Conservation (phyloP, 2,888 invertebrate genomes). For the Polyommatus icarus region DNA sequence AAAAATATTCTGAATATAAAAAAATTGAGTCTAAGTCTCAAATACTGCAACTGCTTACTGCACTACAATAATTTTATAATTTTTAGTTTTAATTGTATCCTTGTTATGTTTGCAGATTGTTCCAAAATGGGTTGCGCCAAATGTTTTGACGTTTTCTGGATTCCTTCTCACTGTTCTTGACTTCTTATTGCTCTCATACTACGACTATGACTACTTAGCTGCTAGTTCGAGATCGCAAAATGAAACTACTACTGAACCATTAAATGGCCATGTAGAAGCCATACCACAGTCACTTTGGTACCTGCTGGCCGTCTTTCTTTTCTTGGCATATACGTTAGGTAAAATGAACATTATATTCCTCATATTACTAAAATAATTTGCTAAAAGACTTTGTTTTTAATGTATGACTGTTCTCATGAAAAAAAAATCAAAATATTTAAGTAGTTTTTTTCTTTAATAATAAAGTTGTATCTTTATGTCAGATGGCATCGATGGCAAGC, state of each 20-base stretch:
- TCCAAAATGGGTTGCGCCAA: conserved; percentile 98
- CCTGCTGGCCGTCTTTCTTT: conserved; percentile 91
- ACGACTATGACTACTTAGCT: conserved; percentile 93
- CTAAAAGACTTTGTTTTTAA: no score
- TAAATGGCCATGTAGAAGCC: conserved; percentile 60
- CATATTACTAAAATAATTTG: no score
- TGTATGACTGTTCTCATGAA: not conserved
- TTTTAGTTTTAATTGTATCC: not conserved
- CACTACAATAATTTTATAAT: not conserved
- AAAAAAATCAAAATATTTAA: not conserved
- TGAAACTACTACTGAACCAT: conserved; percentile 54
- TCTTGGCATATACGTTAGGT: conserved; percentile 98
- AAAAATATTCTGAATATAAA: no score
- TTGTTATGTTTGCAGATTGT: conserved; percentile 83
- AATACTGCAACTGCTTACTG: no score
- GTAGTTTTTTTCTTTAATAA: not conserved
- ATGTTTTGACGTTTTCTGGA: conserved; percentile 96
- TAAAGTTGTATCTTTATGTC: conserved; percentile 39
- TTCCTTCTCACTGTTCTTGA: conserved; percentile 95
- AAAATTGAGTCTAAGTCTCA: no score
- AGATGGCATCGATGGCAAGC: conserved; percentile 99
- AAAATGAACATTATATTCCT: conserved; percentile 50
- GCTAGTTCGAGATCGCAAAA: conserved; percentile 77
- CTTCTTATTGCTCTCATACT: conserved; percentile 90
- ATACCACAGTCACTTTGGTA: conserved; percentile 94